Evolutionary conservation across 2,888 invertebrate genomes (phyloP).

Genomic region (Drosophila rubida): DNA sequence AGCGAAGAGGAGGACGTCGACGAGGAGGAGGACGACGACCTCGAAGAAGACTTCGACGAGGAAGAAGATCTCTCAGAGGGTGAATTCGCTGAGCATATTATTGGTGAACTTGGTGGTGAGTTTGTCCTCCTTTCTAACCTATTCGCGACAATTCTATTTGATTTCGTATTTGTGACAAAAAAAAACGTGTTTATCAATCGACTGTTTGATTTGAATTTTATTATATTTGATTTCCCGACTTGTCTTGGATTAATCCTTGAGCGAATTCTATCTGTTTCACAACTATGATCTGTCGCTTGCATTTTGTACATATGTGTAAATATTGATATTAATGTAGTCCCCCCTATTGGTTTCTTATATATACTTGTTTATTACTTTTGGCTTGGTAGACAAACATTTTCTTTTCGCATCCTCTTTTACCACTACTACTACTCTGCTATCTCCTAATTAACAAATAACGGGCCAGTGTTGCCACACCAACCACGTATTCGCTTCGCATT

Average conservation of each 20-base stretch:
- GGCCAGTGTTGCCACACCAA: constrained; percentile 42
- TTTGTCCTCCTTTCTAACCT: too few species aligned
- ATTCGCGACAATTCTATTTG: too few species aligned
- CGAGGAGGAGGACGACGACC: constrained; percentile 69
- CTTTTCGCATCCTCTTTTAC: background rate
- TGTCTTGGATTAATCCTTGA: constrained; percentile 9
- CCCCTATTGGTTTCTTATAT: constrained; percentile 7
- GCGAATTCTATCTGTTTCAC: constrained; percentile 3
- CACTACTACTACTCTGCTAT: background rate
- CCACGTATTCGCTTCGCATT: constrained; percentile 8
- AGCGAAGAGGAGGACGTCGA: constrained; percentile 72
- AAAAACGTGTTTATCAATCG: background rate
- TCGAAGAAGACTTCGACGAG: constrained; percentile 68
- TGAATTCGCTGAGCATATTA: constrained; percentile 74
- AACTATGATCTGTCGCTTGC: constrained; percentile 19
- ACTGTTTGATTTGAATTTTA: background rate
- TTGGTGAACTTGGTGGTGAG: constrained; percentile 77
- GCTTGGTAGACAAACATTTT: background rate
- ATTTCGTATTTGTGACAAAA: background rate
- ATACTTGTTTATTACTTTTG: background rate
- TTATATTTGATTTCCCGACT: constrained; percentile 18
- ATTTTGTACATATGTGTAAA: constrained; percentile 30
- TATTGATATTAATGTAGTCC: constrained; percentile 33
- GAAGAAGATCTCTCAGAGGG: constrained; percentile 71
- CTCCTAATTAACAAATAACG: constrained; percentile 29